Percentiles rank a stretch among this genome's conserved stretches.
Conservation (phyloP, 2,888 invertebrate species). For the Andrena marginata region DNA sequence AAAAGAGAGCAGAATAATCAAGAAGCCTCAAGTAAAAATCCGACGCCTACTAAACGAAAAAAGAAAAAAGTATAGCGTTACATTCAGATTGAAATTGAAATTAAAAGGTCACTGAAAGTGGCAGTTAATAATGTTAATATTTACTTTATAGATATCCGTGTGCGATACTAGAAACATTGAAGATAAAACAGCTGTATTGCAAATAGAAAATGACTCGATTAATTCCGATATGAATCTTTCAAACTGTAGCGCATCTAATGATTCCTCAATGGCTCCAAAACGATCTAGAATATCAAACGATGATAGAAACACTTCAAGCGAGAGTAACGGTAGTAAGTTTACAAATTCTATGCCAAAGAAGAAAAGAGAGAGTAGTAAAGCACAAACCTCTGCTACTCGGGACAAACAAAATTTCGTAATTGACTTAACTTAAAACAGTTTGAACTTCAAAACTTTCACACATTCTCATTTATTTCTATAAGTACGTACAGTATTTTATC, state of each 20-base stretch:
- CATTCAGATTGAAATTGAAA: background rate
- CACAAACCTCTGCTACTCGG: background rate
- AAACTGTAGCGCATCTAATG: background rate
- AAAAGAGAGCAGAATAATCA: background rate
- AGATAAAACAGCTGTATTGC: background rate
- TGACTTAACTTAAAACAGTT: slow-evolving; percentile 44
- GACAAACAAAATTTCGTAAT: slow-evolving; percentile 1
- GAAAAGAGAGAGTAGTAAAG: background rate
- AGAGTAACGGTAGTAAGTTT: background rate
- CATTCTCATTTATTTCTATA: slow-evolving; percentile 19
- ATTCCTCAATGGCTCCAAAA: slow-evolving; percentile 12
- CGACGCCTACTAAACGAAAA: slow-evolving; percentile 13
- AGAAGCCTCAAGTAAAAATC: background rate
- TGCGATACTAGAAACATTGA: background rate
- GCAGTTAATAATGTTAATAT: slow-evolving; percentile 10
- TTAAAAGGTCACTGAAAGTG: background rate
- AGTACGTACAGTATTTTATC: slow-evolving; percentile 21
- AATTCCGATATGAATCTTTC: slow-evolving; percentile 5
- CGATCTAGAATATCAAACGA: slow-evolving; percentile 3
- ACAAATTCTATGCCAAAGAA: slow-evolving; percentile 31
- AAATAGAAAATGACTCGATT: background rate
- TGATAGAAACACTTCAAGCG: background rate
- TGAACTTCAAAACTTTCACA: slow-evolving; percentile 2
- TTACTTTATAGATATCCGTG: slow-evolving; percentile 13
- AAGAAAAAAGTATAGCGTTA: background rate